Base-by-base conservation (phyloP, 1,140 invertebrate species). In the Reticulitermes speratus region DNA sequence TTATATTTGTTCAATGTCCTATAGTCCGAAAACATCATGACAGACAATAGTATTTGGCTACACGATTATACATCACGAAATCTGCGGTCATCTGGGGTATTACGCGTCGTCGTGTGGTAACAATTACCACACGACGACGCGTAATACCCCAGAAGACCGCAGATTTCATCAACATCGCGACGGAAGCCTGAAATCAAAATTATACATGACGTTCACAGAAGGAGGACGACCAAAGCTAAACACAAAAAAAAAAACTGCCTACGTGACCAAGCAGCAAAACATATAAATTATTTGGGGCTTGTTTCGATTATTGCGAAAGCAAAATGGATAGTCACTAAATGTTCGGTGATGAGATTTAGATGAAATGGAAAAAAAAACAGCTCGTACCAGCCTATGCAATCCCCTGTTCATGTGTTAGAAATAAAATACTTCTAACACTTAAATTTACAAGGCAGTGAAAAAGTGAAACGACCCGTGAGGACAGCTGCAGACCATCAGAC, bases 391-490 rank as follows among this genome's bases (percentile, higher is more conserved):
- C 38, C 38, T 65, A 65, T 65, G 59, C 59, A 65, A 65, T 23
- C 65, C 12, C 25, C 8, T 30, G 14, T 25, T 30, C 65, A 75
- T 25, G n/a, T 75, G 65, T 75, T 30, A 75, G n/a, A 75, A 25
- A 75, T 7, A 75, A 75, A 75, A 75, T 23, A 30, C 59, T 65
- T n/a, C 65, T 25, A 30, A 25, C 65, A 75, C 65, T 30, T 75
- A 75, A 75, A 75, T 75, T 75, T 75, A 75, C 65, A 75, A 75
- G 65, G 65, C 65, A 75, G 25, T 30, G 65, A 75, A 75, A 75
- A 75, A 75, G n/a, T 12, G 59, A 65, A 75, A 75, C 65, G 65
- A 75, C 11, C 65, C 65, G 7, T 14, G 65, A 75, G 65, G 65
- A 75, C 65, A 75, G 65, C 65, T 75, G 65, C 65, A 30, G 65